Evolutionary conservation across 1,140 invertebrate genomes (phyloP).

Genomic region (Drosophila sproati): DNA sequence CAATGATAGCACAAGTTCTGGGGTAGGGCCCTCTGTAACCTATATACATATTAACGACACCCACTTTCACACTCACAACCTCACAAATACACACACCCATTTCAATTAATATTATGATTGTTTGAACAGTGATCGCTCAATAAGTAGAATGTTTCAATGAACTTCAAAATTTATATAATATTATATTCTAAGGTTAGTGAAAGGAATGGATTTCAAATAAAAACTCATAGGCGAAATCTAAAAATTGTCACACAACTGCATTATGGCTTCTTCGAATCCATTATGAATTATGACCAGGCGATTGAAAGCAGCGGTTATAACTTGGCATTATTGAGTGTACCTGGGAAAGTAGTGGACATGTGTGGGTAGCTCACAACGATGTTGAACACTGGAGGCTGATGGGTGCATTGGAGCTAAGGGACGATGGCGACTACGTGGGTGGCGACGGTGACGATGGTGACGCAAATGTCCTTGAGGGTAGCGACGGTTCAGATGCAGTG

Average conservation of each 20-base stretch:
- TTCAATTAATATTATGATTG: conserved; percentile 4
- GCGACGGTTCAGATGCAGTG: conserved; percentile 2
- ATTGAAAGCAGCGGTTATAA: background rate
- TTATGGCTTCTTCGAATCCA: background rate
- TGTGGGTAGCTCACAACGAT: conserved; percentile 61
- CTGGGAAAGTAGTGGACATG: conserved; percentile 74
- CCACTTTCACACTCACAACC: conserved; percentile 26
- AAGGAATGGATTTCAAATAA: too few relatives aligned
- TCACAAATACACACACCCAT: background rate
- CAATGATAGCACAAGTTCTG: conserved; percentile 1
- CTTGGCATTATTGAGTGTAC: conserved; percentile 30
- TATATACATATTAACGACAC: conserved; percentile 45
- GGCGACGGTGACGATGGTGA: conserved; percentile 14
- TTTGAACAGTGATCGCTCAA: too few relatives aligned
- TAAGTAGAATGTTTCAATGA: too few relatives aligned
- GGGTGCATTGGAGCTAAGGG: conserved; percentile 28
- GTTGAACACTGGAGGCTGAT: conserved; percentile 52
- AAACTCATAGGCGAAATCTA: too few relatives aligned
- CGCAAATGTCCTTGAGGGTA: background rate
- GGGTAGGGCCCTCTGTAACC: conserved; percentile 6
- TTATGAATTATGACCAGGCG: too few relatives aligned
- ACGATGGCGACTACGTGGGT: conserved; percentile 17
- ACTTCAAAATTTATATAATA: too few relatives aligned
- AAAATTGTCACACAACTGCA: background rate
- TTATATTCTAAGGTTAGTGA: too few relatives aligned